Conservation (phyloP, 2,113 vertebrate species). For the Pomatostomus ruficeps region DNA sequence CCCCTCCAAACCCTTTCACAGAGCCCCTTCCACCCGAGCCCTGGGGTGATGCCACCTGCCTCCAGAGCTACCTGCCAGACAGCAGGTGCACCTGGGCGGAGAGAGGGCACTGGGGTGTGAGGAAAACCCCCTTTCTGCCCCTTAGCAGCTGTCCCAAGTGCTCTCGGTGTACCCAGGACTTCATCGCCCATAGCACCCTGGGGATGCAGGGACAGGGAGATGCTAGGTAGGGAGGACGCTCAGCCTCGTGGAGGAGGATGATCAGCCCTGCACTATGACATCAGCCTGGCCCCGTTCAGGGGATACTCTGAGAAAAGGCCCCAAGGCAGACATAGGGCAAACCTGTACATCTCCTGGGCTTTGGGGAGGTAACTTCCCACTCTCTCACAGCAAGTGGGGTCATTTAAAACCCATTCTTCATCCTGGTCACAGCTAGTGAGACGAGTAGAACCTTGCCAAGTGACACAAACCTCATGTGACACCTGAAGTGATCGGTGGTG, state of each 20-base stretch:
- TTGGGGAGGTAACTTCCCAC: background rate
- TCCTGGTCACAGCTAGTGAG: fast-evolving
- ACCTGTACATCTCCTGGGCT: background rate
- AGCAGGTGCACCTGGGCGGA: background rate
- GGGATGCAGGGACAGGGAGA: background rate
- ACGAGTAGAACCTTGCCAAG: fast-evolving
- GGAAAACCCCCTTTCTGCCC: background rate
- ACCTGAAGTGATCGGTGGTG: background rate
- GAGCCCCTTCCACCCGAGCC: fast-evolving
- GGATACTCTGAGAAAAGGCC: background rate
- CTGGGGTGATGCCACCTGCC: background rate
- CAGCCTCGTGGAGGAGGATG: background rate
- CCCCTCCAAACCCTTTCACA: background rate
- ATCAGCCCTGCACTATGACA: background rate
- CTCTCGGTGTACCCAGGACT: background rate
- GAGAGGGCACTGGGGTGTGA: fast-evolving
- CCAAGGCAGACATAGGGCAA: background rate
- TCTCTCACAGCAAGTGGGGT: background rate
- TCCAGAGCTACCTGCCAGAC: background rate
- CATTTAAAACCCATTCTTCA: background rate
- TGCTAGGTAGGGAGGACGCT: fast-evolving
- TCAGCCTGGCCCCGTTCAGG: fast-evolving
- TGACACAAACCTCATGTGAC: conserved; percentile 25
- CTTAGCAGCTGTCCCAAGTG: background rate
- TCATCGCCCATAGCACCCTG: fast-evolving